Evolutionary conservation across 2,888 invertebrate species (phyloP), one percentile per base, ranked within the genome.

Genomic region (Dynastes tityus): DNA sequence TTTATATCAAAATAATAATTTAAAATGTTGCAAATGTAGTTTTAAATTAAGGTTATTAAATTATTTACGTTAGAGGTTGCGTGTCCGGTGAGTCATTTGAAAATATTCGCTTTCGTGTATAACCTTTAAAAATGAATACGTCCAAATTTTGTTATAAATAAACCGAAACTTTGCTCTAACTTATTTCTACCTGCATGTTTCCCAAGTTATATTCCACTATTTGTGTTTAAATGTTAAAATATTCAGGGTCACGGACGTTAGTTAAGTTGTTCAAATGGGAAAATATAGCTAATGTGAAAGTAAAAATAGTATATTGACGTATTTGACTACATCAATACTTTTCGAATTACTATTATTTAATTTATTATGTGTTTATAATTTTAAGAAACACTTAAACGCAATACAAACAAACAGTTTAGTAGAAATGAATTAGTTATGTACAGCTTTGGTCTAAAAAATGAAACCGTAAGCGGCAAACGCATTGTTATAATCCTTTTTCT

Each of bases 231-330:
- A 67, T 68, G 51, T 27, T 65, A 27, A 77, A 71, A 32, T 51
- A 70, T 45, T 77, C 77, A 77, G 73, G 70, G 64, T 78, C 78
- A 78, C 11, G 78, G 78, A 63, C 64, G 53, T 63, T 45, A 51
- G 77, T 77, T 61, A 71, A 73, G 68, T 27, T 13, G 13, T 68
- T 58, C 67, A 1, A 40, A 40, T 22, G 51, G 55, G 27, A 76
- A 4, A 27, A 22, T 29, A 32, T n/a, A n/a, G 37, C n/a, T 9
- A 77, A 68, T 40, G 40, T 32, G 45, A 40, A 58, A 68, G 68
- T 77, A 53, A 75, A 61, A 63, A 75, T 63, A 63, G 55, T 55
- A 8, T 4, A 29, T n/a, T 53, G 51, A 32, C 70, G 70, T 53
- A 53, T 70, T 61, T 13, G 5, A 29, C 29, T 13, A 32, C 32